Percentiles rank a stretch among this genome's conserved stretches.
Evolutionary conservation across 2,888 invertebrate species (phyloP).

Genomic region (Carterocephalus palaemon): DNA sequence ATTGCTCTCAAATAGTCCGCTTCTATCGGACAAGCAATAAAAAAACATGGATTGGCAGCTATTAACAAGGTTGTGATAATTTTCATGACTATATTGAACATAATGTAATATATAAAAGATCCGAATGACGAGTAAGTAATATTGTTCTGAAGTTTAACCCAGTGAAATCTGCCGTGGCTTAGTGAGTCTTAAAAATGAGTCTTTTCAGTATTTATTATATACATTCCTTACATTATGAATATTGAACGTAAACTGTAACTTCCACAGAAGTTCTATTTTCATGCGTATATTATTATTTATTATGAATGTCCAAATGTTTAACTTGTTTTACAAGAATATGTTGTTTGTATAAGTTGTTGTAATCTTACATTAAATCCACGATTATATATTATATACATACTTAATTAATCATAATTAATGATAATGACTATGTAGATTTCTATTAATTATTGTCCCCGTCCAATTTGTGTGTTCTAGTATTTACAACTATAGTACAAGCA

Average conservation of each 20-base stretch:
- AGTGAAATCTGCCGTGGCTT: too few relatives aligned
- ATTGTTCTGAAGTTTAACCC: too few relatives aligned
- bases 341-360: constrained; percentile 9
- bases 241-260: background rate
- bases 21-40: too few relatives aligned
- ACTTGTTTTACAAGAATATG: constrained; percentile 3
- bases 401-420: constrained; percentile 3
- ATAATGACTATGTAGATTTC: constrained; percentile 12
- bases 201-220: constrained; percentile 14
- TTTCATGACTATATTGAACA: too few relatives aligned
- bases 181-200: too few relatives aligned
- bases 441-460: constrained; percentile 25
- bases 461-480: constrained; percentile 30
- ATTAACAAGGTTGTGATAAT: constrained; percentile 5
- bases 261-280: constrained; percentile 11
- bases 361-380: constrained; percentile 3
- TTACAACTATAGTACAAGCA: constrained; percentile 19
- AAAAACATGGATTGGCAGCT: constrained; percentile 12
- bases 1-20: background rate
- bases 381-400: constrained; percentile 5
- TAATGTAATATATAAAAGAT: too few relatives aligned
- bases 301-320: constrained; percentile 14
- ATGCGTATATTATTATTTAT: constrained; percentile 4
- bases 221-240: constrained; percentile 9
- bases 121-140: too few relatives aligned